phyloP scores from a whole-genome alignment of 1,140 invertebrate species.

The Euura saliciscinereae region DNA sequence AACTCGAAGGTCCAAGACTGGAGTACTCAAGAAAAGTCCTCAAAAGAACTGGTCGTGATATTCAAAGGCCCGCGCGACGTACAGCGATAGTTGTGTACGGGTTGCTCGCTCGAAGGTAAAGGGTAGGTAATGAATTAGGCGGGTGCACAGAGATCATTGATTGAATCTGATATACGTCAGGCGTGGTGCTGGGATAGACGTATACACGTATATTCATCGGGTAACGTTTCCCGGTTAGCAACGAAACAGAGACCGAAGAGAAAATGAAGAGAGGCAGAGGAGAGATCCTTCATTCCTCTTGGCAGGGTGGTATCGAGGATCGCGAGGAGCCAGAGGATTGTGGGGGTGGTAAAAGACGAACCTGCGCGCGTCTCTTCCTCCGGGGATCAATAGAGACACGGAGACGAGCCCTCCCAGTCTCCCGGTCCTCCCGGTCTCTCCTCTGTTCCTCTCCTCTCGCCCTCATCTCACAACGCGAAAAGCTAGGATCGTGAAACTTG shows the following conservation, averaged over 20 bases:
- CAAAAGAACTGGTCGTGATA: background rate
- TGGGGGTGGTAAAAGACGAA: constrained; percentile 49
- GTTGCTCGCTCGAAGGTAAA: background rate
- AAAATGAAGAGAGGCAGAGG: constrained; percentile 19
- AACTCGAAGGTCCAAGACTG: background rate
- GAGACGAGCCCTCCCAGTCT: constrained; percentile 56
- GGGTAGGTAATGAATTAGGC: background rate
- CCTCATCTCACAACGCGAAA: constrained; percentile 21
- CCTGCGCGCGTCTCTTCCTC: constrained; percentile 52
- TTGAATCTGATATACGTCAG: background rate
- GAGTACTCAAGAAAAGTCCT: background rate
- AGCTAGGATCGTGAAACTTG: background rate
- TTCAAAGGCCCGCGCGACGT: background rate
- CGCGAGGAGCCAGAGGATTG: constrained; percentile 31
- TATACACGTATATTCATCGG: background rate
- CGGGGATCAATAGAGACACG: constrained; percentile 62
- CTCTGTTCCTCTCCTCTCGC: constrained; percentile 13
- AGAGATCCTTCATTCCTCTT: constrained; percentile 26
- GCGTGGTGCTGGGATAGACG: background rate
- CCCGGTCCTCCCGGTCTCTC: constrained; percentile 20
- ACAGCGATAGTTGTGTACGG: background rate
- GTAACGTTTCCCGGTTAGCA: background rate
- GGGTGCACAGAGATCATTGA: background rate
- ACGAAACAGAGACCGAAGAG: constrained; percentile 19
- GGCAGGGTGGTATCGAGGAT: constrained; percentile 39